Percentiles rank a stretch among this genome's conserved stretches.
Evolutionary conservation across 2,888 invertebrate species (phyloP).

Genomic region (Lapara coniferarum): DNA sequence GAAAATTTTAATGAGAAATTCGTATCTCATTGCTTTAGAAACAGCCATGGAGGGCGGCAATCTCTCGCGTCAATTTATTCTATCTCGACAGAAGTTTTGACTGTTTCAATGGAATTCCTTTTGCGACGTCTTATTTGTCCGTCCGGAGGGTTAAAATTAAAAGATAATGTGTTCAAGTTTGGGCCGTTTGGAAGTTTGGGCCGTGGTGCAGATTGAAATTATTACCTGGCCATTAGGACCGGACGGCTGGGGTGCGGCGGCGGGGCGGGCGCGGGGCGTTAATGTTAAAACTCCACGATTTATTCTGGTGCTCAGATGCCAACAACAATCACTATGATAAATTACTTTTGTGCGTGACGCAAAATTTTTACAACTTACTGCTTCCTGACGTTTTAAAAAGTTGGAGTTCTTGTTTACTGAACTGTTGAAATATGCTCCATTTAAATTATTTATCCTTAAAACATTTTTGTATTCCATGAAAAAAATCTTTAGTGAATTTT

Average conservation of each 20-base stretch:
- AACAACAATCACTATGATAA: slow-evolving; percentile 72
- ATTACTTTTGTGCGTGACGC: slow-evolving; percentile 64
- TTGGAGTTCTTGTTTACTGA: slow-evolving; percentile 4
- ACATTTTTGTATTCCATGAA: background rate
- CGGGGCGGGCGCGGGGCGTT: slow-evolving; percentile 44
- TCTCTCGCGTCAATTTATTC: slow-evolving; percentile 70
- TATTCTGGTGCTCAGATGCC: slow-evolving; percentile 74
- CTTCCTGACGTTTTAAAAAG: slow-evolving; percentile 40
- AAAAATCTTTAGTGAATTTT: background rate
- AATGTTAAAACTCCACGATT: slow-evolving; percentile 75
- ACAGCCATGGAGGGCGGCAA: slow-evolving; percentile 62
- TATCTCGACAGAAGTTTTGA: slow-evolving; percentile 60
- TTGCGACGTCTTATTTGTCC: slow-evolving; percentile 70
- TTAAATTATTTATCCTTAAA: slow-evolving; percentile 2
- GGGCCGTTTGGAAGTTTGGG: slow-evolving; percentile 67
- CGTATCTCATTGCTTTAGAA: slow-evolving; percentile 74
- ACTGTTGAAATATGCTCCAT: background rate
- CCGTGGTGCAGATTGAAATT: slow-evolving; percentile 74
- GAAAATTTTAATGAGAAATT: slow-evolving; percentile 81
- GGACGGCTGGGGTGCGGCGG: slow-evolving; percentile 31
- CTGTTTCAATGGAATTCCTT: slow-evolving; percentile 61
- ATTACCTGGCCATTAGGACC: slow-evolving; percentile 69
- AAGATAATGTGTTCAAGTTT: slow-evolving; percentile 77
- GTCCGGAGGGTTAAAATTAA: slow-evolving; percentile 64
- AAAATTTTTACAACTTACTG: slow-evolving; percentile 55